Base-by-base conservation (phyloP, 2,797 vertebrate species). In the Sus cebifrons region DNA sequence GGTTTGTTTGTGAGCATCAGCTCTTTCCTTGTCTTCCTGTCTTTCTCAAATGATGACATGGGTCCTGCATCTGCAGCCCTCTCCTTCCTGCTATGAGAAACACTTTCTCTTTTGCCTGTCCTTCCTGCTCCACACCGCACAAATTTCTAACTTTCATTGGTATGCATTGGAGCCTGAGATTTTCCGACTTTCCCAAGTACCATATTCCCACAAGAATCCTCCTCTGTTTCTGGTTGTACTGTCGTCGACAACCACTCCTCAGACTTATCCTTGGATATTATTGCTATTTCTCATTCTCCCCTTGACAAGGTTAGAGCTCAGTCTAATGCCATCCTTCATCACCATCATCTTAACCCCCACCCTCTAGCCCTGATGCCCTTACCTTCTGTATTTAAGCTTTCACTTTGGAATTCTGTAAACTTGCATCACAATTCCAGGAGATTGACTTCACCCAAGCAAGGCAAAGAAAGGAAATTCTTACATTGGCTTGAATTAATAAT, bases 391-490 rank as follows among this genome's bases (percentile, higher is more conserved):
- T 73, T 44, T 68, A 56, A 75, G 52, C 36, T 89, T 91, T 89
- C 74, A 32, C 64, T 74, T 71, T 36, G 64, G 29, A 67, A 71
- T 81, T 79, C 64, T 64, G 14, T 83, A 70, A 36, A 81, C 36
- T 62, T 62, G 64, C 81, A 29, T 58, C 78, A 36, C 89, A 94
- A 44, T 97, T 86, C 81, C 85, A 92, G 65, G 21, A 65, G 4
- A 75, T 54, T 86, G 77, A 86, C 84, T 94, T 96, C 93, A 84
- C 68, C 54, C 54, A 70, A 58, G 93, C 56, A 92, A 74, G 56
- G 62, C 18, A 11, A 85, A 82, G 68, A 81, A 96, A 92, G 64
- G 91, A 96, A 90, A 93, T 65, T 65, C 52, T 92, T 71, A n/a
- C 36, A 18, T 23, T 74, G 84, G 25, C 79, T 84, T 60, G 71